These are phyloP conservation scores for Volucella inflata DNA, from an alignment of 2,888 invertebrate species.

Conservation along the genomic window DNA sequence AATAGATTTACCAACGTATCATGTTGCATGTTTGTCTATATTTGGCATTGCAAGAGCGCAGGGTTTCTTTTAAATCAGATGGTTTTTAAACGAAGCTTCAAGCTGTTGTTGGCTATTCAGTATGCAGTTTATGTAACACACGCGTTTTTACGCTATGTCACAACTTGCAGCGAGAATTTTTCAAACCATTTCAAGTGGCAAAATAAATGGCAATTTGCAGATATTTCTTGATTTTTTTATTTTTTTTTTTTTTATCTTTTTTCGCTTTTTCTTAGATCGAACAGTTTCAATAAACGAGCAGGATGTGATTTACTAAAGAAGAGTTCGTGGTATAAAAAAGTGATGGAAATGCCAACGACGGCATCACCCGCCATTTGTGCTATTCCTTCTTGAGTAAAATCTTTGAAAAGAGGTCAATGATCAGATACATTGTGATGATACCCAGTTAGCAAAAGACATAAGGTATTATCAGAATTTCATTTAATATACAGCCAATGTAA, in stretches of 20 bases:
- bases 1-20: slow-evolving; percentile 74
- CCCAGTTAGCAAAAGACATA: slow-evolving; percentile 8
- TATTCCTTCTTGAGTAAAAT: slow-evolving; percentile 68
- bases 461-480: too few relatives aligned
- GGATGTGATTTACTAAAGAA: slow-evolving; percentile 24
- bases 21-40: slow-evolving; percentile 58
- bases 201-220: slow-evolving; percentile 76
- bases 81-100: slow-evolving; percentile 13
- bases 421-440: slow-evolving; percentile 70
- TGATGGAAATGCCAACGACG: slow-evolving; percentile 65
- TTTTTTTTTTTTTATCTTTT: not conserved
- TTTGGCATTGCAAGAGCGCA: slow-evolving; percentile 40
- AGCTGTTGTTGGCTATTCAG: slow-evolving; percentile 66
- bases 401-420: slow-evolving; percentile 73
- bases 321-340: slow-evolving; percentile 28
- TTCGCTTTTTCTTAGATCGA: slow-evolving; percentile 19
- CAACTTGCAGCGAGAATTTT: slow-evolving; percentile 71
- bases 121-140: slow-evolving; percentile 76
- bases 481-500: too few relatives aligned
- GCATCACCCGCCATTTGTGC: slow-evolving; percentile 72
- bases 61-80: slow-evolving; percentile 39
- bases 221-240: slow-evolving; percentile 76
- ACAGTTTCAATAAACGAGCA: slow-evolving; percentile 52
- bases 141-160: slow-evolving; percentile 76
- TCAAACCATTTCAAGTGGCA: slow-evolving; percentile 71